Percentiles rank a stretch among this genome's conserved stretches.
Evolutionary conservation across 2,797 vertebrate species (phyloP).

Genomic region (Vireo griseus): DNA sequence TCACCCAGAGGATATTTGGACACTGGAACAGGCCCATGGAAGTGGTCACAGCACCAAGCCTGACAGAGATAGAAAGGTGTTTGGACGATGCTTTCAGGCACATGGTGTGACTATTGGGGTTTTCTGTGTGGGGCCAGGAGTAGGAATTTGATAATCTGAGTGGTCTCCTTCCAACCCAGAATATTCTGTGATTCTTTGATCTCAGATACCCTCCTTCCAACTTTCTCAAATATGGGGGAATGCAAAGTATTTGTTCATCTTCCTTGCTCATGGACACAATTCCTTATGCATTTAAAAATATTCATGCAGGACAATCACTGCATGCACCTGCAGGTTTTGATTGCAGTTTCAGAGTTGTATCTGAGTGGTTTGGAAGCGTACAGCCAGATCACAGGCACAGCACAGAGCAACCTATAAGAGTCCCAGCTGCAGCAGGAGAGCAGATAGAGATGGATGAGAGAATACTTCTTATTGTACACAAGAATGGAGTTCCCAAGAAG

Average conservation of each 20-base stretch:
- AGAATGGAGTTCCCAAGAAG: neutral
- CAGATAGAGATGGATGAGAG: neutral
- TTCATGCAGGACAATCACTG: neutral
- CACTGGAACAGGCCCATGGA: neutral
- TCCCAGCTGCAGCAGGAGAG: neutral
- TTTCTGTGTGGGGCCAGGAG: no score
- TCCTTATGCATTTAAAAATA: neutral
- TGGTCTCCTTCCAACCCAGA: neutral
- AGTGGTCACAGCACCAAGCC: neutral
- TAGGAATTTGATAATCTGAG: neutral
- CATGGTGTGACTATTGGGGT: fast-evolving
- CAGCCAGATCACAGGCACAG: slow-evolving; percentile 27
- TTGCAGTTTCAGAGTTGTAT: neutral
- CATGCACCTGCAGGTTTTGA: neutral
- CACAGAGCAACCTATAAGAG: neutral
- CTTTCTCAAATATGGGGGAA: neutral
- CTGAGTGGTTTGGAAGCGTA: neutral
- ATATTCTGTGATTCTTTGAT: neutral
- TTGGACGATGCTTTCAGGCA: neutral
- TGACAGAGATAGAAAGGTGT: neutral
- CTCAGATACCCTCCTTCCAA: neutral
- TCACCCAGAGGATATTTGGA: neutral
- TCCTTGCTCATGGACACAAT: neutral
- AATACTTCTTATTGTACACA: neutral
- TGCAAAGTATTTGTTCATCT: neutral